phyloP scores from a whole-genome alignment of 1,140 invertebrate genomes.

The Heliothis subflexa region DNA sequence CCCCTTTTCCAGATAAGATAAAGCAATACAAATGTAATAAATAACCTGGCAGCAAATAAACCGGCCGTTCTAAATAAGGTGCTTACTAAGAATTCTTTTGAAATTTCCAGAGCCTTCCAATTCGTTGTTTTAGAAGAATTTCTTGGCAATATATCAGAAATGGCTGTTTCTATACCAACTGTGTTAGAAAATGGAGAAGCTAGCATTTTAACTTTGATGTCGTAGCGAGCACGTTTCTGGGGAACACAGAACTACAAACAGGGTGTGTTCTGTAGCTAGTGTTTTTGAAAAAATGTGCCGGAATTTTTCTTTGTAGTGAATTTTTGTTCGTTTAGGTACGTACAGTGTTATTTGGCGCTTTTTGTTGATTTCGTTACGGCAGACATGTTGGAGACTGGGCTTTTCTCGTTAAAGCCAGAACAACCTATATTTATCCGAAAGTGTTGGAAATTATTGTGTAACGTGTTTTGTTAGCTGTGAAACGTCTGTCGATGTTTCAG shows the following conservation, averaged over 20 bases:
- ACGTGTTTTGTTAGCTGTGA: too few species aligned
- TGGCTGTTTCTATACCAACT: not conserved
- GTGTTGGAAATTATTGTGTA: not conserved
- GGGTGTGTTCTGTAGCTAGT: not conserved
- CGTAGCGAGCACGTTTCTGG: slow-evolving; percentile 27
- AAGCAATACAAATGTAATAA: slow-evolving; percentile 20
- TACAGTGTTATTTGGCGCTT: slow-evolving; percentile 16
- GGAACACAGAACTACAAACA: slow-evolving; percentile 14
- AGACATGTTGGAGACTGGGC: slow-evolving; percentile 7
- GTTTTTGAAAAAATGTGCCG: slow-evolving; percentile 24
- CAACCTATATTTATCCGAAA: not conserved
- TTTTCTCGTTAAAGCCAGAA: not conserved
- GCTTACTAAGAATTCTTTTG: slow-evolving; percentile 23
- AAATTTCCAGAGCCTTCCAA: slow-evolving; percentile 18
- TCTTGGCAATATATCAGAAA: slow-evolving; percentile 35
- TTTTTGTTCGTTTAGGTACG: slow-evolving; percentile 29
- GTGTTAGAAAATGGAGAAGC: slow-evolving; percentile 33
- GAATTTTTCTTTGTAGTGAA: slow-evolving; percentile 35
- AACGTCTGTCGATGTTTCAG: too few species aligned
- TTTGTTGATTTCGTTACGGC: slow-evolving; percentile 29
- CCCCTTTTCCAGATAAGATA: not conserved
- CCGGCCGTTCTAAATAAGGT: slow-evolving; percentile 23
- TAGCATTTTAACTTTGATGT: slow-evolving; percentile 39
- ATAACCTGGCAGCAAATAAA: slow-evolving; percentile 28
- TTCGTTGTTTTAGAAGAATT: slow-evolving; percentile 35